Evolutionary conservation across 1,140 invertebrate species (phyloP), one percentile per base, ranked within the genome.

Genomic region (Diprion similis): DNA sequence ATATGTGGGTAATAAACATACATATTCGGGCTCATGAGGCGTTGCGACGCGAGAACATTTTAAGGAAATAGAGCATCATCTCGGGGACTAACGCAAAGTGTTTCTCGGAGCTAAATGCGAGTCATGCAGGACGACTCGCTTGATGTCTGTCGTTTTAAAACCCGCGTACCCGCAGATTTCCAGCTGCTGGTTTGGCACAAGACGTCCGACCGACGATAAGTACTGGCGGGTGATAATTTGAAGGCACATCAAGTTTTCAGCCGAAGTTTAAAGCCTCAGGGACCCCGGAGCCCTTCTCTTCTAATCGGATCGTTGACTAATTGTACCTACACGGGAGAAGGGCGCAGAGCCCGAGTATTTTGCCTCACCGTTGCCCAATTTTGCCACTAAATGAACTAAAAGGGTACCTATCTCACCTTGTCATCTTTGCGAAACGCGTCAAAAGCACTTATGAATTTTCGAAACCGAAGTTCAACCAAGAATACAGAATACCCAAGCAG

Each of bases 1-100:
- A 59, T 59, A 59, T 59, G 51, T 59, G 51, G 51, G 51, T 59
- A 59, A 59, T 59, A 59, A 59, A 59, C 51, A 59, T 59, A 59
- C n/a, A 59, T 59, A 59, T n/a, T n/a, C 51, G 11, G n/a, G 51
- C 51, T 59, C 8, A 59, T 11, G 51, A 13, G 51, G 51, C 24
- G 24, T 37, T 6, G 24, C 24, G 24, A 37, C 2, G 24, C 24
- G 24, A 13, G 51, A 37, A 59, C 51, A 59, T 59, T 59, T 59
- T 11, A n/a, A 8, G 51, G 8, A n/a, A 59, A 8, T 13, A n/a
- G n/a, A 59, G n/a, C 51, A 59, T 59, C 51, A 59, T 59, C 51
- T 1, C 51, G n/a, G 51, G 51, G 51, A 59, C 11, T 59, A 59
- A 59, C 51, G 1, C 51, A n/a, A n/a, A 59, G 51, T 59, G 51